Evolutionary conservation across 2,113 vertebrate species (phyloP).

Genomic region (Cathartes aura): DNA sequence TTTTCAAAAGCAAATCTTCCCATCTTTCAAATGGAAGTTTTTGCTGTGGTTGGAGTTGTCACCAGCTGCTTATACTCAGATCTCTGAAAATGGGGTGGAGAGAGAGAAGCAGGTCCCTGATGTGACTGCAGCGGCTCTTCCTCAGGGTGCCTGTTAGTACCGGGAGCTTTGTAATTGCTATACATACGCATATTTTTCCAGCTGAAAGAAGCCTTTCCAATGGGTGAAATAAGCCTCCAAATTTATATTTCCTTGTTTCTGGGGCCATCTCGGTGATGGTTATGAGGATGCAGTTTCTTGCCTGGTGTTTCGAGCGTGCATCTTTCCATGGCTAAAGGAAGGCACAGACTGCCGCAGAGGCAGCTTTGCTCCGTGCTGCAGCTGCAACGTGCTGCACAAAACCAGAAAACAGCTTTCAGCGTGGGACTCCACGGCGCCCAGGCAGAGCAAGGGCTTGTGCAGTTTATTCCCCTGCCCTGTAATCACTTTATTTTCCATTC

Average conservation of each 20-base stretch:
- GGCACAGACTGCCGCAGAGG: not conserved
- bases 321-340: not conserved
- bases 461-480: not conserved
- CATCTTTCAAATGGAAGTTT: not conserved
- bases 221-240: not conserved
- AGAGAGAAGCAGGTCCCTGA: not conserved
- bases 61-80: not conserved
- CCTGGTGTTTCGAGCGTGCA: not conserved
- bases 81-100: not conserved
- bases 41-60: not conserved
- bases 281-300: not conserved
- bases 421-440: too few relatives aligned
- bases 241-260: not conserved
- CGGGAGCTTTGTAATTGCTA: not conserved
- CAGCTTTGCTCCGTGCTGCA: not conserved
- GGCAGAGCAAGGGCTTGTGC: not conserved
- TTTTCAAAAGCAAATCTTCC: not conserved
- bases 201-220: not conserved
- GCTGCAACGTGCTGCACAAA: not conserved
- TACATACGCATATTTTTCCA: fast-evolving
- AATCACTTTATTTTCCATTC: not conserved
- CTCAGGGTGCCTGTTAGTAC: not conserved
- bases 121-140: fast-evolving
- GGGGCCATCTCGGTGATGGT: not conserved
- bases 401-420: not conserved